Percentiles rank a stretch among this genome's conserved stretches.
Evolutionary conservation across 2,888 invertebrate genomes (phyloP).

Genomic region (Drosophila setosimentum): DNA sequence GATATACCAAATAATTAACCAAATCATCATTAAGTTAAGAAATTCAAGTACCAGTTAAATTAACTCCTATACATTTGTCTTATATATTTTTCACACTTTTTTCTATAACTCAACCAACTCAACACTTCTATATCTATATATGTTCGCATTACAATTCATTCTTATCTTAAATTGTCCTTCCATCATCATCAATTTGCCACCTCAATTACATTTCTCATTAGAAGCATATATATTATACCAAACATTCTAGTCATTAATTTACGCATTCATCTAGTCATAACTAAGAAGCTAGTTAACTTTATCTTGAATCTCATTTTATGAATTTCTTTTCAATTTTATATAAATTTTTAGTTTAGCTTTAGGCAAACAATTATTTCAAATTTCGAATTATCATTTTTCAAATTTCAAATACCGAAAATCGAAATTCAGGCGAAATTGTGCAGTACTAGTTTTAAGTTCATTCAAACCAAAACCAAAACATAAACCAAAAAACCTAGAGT

Average conservation of each 20-base stretch:
- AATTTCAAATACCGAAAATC: conserved; percentile 46
- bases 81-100: neutral
- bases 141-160: conserved; percentile 4
- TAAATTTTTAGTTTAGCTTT: conserved; percentile 59
- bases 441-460: conserved; percentile 80
- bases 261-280: conserved; percentile 43
- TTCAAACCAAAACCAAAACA: conserved; percentile 23
- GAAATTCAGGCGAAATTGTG: conserved; percentile 83
- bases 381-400: conserved; percentile 33
- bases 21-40: conserved; percentile 8
- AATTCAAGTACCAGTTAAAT: neutral
- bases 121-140: neutral
- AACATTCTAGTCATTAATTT: conserved; percentile 63
- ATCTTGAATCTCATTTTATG: conserved; percentile 18
- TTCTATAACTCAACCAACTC: neutral
- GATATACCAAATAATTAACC: conserved; percentile 15
- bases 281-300: conserved; percentile 26
- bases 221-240: neutral
- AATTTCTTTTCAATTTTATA: conserved; percentile 27
- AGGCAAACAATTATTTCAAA: conserved; percentile 37
- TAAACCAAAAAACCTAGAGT: conserved; percentile 40
- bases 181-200: conserved; percentile 2
- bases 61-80: neutral
- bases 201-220: neutral
- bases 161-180: neutral